Evolutionary conservation across 2,113 vertebrate species (phyloP).

Genomic region (Dipodomys merriami): DNA sequence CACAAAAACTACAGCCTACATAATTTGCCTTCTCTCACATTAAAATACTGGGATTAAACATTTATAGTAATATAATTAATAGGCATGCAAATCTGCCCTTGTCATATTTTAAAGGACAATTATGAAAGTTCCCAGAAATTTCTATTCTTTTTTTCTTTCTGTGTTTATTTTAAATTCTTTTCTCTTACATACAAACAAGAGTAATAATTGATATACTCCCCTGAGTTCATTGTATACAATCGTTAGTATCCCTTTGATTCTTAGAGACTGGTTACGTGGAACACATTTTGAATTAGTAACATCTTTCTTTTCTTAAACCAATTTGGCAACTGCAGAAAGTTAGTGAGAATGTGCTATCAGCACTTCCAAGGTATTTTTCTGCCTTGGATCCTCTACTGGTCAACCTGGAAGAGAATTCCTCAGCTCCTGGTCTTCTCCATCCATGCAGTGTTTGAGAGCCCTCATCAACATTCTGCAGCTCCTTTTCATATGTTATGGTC

Average conservation of each 20-base stretch:
- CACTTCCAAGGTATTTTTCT: constrained; percentile 58
- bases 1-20: not conserved
- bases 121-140: not conserved
- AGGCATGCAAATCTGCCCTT: not conserved
- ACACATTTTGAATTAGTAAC: not conserved
- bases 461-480: constrained; percentile 82
- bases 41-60: constrained; percentile 27
- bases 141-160: not conserved
- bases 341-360: constrained; percentile 49
- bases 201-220: constrained; percentile 37
- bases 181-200: not conserved
- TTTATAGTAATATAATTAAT: constrained; percentile 41
- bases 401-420: constrained; percentile 39
- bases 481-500: constrained; percentile 80
- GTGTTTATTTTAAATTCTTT: not conserved
- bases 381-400: constrained; percentile 45
- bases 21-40: constrained; percentile 3
- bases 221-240: constrained; percentile 36
- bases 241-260: constrained; percentile 50
- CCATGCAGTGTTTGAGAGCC: constrained; percentile 50
- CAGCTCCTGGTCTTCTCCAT: not conserved
- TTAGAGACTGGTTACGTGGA: constrained; percentile 25
- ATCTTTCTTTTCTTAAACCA: constrained; percentile 69
- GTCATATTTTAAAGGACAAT: constrained; percentile 1
- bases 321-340: constrained; percentile 66